Conservation (phyloP, 1,140 invertebrate genomes). For the Atta texana region DNA sequence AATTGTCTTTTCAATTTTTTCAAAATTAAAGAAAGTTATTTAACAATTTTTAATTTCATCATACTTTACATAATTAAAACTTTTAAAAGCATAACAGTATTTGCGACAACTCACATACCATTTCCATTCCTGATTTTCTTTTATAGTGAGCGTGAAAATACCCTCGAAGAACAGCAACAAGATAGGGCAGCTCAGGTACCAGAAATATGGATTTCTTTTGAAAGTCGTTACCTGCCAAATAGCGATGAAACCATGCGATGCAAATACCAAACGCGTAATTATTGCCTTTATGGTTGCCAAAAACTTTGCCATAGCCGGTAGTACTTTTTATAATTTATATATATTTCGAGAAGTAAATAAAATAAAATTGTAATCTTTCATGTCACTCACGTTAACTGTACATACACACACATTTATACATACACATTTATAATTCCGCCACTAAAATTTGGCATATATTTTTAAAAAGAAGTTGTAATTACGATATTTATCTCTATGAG, state of each 20-base stretch:
- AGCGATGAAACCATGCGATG: slow-evolving; percentile 91
- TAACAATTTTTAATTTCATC: neutral
- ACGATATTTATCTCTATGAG: neutral
- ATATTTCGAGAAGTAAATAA: slow-evolving; percentile 11
- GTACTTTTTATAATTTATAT: neutral
- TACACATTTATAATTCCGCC: neutral
- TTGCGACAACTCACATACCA: slow-evolving; percentile 88
- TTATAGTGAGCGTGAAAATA: slow-evolving; percentile 94
- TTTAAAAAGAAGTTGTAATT: neutral
- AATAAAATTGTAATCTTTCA: neutral
- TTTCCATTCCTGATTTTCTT: slow-evolving; percentile 95
- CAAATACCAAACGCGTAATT: slow-evolving; percentile 92
- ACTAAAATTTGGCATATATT: neutral
- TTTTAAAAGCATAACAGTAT: neutral
- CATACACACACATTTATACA: neutral
- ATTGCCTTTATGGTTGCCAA: slow-evolving; percentile 93
- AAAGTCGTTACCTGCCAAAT: slow-evolving; percentile 93
- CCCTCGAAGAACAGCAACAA: slow-evolving; percentile 92
- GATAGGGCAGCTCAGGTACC: slow-evolving; percentile 92
- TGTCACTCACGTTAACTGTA: neutral
- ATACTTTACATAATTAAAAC: neutral
- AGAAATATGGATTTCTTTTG: slow-evolving; percentile 90
- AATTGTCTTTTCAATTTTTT: neutral
- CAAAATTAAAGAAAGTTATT: neutral
- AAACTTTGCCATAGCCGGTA: slow-evolving; percentile 89